Evolutionary conservation across 2,888 invertebrate species (phyloP).

Genomic region (Nebria salina): DNA sequence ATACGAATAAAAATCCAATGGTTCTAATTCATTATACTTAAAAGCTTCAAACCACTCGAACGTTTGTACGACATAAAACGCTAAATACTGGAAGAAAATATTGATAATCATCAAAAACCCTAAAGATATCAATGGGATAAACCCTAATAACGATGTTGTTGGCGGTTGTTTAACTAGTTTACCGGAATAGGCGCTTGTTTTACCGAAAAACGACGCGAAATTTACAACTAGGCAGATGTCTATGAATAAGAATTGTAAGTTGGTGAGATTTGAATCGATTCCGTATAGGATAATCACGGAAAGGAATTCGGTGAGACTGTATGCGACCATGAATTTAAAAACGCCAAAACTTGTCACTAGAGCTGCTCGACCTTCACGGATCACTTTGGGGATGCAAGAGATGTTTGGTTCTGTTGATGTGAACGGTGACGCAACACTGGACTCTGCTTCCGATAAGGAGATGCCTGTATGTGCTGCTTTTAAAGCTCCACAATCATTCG

Average conservation of each 20-base stretch:
- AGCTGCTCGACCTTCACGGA: conserved; percentile 90
- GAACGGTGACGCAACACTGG: conserved; percentile 94
- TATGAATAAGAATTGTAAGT: conserved; percentile 73
- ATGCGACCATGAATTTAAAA: conserved; percentile 98
- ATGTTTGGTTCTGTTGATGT: conserved; percentile 88
- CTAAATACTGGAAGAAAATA: conserved; percentile 62
- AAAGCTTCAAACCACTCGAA: conserved; percentile 69
- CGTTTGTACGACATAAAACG: conserved; percentile 64
- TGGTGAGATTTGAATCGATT: conserved; percentile 71
- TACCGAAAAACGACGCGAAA: conserved; percentile 73
- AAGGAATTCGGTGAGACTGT: conserved; percentile 90
- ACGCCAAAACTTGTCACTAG: conserved; percentile 96
- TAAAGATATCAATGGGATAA: conserved; percentile 66
- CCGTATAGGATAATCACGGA: conserved; percentile 88
- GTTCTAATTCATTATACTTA: conserved; percentile 55
- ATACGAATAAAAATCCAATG: conserved; percentile 62
- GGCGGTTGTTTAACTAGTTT: conserved; percentile 66
- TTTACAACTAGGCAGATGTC: conserved; percentile 72
- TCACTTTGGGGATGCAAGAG: conserved; percentile 82
- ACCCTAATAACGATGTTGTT: conserved; percentile 65
- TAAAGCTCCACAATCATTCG: conserved; percentile 95
- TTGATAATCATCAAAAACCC: conserved; percentile 65
- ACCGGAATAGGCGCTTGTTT: conserved; percentile 65
- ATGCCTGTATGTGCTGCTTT: conserved; percentile 94
- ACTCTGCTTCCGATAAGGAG: conserved; percentile 90